phyloP scores from a whole-genome alignment of 2,888 invertebrate genomes.

The Polyploca ridens region DNA sequence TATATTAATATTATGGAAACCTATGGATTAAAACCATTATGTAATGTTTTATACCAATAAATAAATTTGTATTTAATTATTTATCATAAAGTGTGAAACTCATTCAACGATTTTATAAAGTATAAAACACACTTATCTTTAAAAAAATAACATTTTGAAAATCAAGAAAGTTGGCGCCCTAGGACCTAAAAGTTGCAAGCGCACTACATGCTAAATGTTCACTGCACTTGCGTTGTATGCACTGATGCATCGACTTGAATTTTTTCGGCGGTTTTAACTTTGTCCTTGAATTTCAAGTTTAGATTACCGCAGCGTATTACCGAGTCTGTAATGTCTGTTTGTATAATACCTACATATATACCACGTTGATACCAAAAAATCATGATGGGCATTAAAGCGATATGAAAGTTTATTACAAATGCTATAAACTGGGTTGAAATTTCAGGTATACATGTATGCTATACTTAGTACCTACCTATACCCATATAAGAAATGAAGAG shows the following conservation, averaged over 20 bases:
- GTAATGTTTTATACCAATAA: too few species aligned
- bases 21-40: too few species aligned
- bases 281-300: conserved; percentile 83
- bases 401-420: not conserved
- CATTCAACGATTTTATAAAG: too few species aligned
- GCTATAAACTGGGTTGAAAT: not conserved
- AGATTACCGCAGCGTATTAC: conserved; percentile 73
- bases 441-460: too few species aligned
- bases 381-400: not conserved
- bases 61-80: too few species aligned
- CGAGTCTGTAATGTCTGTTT: conserved; percentile 35
- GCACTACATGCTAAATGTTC: conserved; percentile 43
- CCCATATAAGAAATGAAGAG: too few species aligned
- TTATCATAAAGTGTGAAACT: too few species aligned
- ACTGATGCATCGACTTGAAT: conserved; percentile 74
- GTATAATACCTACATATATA: not conserved
- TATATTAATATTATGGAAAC: too few species aligned
- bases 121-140: too few species aligned
- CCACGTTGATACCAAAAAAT: not conserved
- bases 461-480: too few species aligned
- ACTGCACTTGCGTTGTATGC: conserved; percentile 78
- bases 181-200: conserved; percentile 34
- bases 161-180: not conserved
- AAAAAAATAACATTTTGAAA: too few species aligned
- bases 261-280: conserved; percentile 74